A percentile compares a stretch with the other conserved stretches of the same genome.
Conservation (phyloP, 2,888 invertebrate species). For the Pheosia gnoma region DNA sequence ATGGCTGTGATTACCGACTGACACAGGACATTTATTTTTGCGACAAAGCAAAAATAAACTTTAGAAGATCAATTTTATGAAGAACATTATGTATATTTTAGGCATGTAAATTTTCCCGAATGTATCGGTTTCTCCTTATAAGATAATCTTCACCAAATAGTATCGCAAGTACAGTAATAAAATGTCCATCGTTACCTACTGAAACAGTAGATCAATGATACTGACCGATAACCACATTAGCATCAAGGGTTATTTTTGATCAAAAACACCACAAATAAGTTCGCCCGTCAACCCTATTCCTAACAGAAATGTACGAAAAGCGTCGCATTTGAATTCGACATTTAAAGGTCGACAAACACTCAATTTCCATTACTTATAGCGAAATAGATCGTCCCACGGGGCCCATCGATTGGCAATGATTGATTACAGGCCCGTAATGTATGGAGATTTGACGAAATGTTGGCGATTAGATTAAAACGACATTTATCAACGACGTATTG, state of each 20-base stretch:
- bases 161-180: too few relatives aligned
- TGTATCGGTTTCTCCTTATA: too few relatives aligned
- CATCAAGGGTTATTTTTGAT: background rate
- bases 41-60: too few relatives aligned
- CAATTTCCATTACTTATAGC: conserved; percentile 16
- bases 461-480: conserved; percentile 1
- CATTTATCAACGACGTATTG: conserved; percentile 2
- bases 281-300: background rate
- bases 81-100: too few relatives aligned
- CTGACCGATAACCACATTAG: background rate
- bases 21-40: too few relatives aligned
- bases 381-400: conserved; percentile 20
- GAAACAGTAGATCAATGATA: too few relatives aligned
- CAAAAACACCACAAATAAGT: background rate
- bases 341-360: conserved; percentile 14
- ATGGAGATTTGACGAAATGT: conserved; percentile 10
- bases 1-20: too few relatives aligned
- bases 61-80: too few relatives aligned
- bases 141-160: too few relatives aligned
- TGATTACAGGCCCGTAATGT: conserved; percentile 24
- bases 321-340: conserved; percentile 4
- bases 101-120: too few relatives aligned
- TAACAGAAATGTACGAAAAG: conserved; percentile 3
- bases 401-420: conserved; percentile 27
- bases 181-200: too few relatives aligned